phyloP scores from a whole-genome alignment of 2,797 vertebrate species.

The Oreortyx pictus region DNA sequence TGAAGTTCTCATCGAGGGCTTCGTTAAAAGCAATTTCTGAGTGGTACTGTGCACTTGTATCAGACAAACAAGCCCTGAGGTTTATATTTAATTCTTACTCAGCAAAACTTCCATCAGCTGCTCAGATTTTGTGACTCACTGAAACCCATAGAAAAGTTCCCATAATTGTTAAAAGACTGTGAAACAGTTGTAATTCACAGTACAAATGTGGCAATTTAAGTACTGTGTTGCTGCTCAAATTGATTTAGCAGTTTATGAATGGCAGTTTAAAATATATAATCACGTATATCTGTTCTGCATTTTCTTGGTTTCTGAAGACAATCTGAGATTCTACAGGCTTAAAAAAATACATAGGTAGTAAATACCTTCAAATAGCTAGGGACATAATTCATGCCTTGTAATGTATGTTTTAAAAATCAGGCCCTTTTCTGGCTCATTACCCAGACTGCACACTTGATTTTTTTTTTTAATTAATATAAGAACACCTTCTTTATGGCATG shows the following conservation, averaged over 20 bases:
- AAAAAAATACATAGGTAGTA: not conserved
- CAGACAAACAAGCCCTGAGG: not conserved
- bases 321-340: not conserved
- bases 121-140: not conserved
- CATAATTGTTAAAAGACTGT: not conserved
- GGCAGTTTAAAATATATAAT: not conserved
- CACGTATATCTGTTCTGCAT: not conserved
- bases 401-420: slow-evolving; percentile 64
- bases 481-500: slow-evolving; percentile 72
- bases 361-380: slow-evolving; percentile 31
- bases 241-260: not conserved
- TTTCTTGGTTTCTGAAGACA: slow-evolving; percentile 18
- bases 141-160: not conserved
- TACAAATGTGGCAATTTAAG: not conserved
- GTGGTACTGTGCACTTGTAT: slow-evolving; percentile 1
- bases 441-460: slow-evolving; percentile 54
- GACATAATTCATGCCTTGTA: slow-evolving; percentile 67
- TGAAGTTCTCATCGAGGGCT: not conserved
- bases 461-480: slow-evolving; percentile 71
- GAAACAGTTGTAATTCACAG: not conserved
- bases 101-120: not conserved
- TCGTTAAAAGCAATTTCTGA: not conserved
- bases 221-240: not conserved
- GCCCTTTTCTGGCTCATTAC: slow-evolving; percentile 74
- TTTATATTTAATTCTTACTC: slow-evolving; percentile 4